Base-by-base conservation (phyloP, 2,888 invertebrate genomes). In the Scaptomyza flava region DNA sequence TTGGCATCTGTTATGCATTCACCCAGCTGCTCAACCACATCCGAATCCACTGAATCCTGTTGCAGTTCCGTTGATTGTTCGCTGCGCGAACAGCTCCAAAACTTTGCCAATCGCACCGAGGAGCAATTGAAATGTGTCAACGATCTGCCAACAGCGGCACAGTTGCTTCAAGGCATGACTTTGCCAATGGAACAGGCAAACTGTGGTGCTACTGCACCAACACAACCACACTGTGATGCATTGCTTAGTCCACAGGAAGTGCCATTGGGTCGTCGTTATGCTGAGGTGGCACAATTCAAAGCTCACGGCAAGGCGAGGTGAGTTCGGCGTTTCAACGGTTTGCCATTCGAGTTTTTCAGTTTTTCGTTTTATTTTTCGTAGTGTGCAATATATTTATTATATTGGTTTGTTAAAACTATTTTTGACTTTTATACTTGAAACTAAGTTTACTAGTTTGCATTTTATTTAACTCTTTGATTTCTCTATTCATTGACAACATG, bases 261-360 rank as follows among this genome's bases (percentile, higher is more conserved):
- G 69, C 92, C 92, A n/a, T 87, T 92, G 82, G 92, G 92, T 17
- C 81, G 92, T 48, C 90, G 92, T 0, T 92, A 92, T 72, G 92
- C 92, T 56, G 92, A 92, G 77, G 92, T 92, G 71, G 80, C 91
- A 30, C 92, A 92, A 68, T 92, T 91, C 77, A 92, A 92, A 83
- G 67, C 84, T 80, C 91, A 91, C 75, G 31, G 54, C 70, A 82
- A 87, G 71, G 69, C 85, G 50, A 84, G 83, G 83, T 84, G 73
- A 87, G 88, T 76, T 23, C 14, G n/a, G 6, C n/a, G n/a, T 3
- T n/a, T 36, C 27, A 33, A 33, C 33, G 47, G 11, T 20, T n/a
- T 6, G 0, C 36, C 12, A 34, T 34, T 36, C 36, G 12, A 31
- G 7, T n/a, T 36, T 1, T 36, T 5, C 34, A 36, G 34, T 36